Conservation (phyloP, 2,797 vertebrate genomes). For the Erethizon dorsatum region DNA sequence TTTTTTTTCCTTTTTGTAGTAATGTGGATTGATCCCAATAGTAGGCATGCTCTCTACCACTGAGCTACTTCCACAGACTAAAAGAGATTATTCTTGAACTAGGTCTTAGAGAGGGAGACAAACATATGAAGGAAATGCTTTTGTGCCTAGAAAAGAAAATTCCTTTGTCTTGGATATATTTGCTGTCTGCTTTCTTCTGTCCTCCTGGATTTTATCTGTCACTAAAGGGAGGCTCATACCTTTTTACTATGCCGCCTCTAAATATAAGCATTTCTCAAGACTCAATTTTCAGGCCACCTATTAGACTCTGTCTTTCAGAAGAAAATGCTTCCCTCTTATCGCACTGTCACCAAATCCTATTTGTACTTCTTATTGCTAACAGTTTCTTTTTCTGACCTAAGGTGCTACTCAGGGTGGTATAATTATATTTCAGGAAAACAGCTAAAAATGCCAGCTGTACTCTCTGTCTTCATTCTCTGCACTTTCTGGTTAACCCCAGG, state of each 20-base stretch:
- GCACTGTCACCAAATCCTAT: neutral
- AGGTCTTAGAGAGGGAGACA: neutral
- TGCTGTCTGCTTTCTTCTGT: neutral
- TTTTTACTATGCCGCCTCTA: neutral
- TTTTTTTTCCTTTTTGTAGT: neutral
- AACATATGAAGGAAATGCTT: neutral
- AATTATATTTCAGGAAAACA: neutral
- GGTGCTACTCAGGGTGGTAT: neutral
- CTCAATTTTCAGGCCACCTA: neutral
- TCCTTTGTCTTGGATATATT: neutral
- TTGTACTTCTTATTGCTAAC: neutral
- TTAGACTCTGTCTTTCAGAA: neutral
- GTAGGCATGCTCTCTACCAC: neutral
- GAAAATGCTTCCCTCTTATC: neutral
- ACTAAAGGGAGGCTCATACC: neutral
- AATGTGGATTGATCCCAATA: neutral
- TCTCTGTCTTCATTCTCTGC: neutral
- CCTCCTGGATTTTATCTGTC: neutral
- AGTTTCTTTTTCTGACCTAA: neutral
- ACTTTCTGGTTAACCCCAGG: neutral
- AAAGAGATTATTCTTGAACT: slow-evolving; percentile 11
- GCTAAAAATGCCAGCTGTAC: neutral
- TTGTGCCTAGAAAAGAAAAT: neutral
- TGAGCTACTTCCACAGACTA: neutral
- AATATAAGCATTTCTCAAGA: neutral